Evolutionary conservation across 2,797 vertebrate genomes (phyloP), one percentile per base, ranked within the genome.

Genomic region (Melanotaenia parkinsoni): DNA sequence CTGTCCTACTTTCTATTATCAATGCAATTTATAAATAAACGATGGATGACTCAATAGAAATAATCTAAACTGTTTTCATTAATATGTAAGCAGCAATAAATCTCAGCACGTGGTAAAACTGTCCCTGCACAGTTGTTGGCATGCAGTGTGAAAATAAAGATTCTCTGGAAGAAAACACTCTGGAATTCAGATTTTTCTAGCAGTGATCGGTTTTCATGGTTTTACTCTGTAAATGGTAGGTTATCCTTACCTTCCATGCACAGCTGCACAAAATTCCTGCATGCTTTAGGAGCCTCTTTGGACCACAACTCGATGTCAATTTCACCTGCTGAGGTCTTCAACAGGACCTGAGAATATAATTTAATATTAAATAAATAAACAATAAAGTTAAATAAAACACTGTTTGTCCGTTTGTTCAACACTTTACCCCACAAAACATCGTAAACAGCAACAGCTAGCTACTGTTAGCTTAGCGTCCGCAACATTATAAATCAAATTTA

Each of bases 261-360:
- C 66, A 99, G 96, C 47, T 99, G 98, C 63, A 97, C 88, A 86
- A 99, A 99, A 91, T 99, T 99, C 83, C 97, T 93, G 90, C 96
- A 97, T 63, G 98, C 97, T 94, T 97, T 98, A 13, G 98, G 98
- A 43, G 98, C 94, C 91, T 99, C 98, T 89, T 99, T 99, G 67
- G 97, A 96, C 98, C 98, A 99, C 66, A 99, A 72, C 79, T 99
- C 98, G 69, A 99, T 96, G 83, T 99, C 98, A 84, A 99, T 97
- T 38, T 99, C 98, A 57, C 98, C 98, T 63, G 96, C 98, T 35
- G 97, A 92, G 68, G 98, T 99, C 93, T 98, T 98, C 86, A 99
- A 76, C 88, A 99, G 94, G 84, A 99, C 96, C 98, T 99, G 28
- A 20, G 2, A 70, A 22, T 57, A 59, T 3, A 37, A 37, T 37